These are phyloP conservation scores for Porites divaricata DNA, from an alignment of 92 coral and sea anemone genomes.

Conservation along the genomic window DNA sequence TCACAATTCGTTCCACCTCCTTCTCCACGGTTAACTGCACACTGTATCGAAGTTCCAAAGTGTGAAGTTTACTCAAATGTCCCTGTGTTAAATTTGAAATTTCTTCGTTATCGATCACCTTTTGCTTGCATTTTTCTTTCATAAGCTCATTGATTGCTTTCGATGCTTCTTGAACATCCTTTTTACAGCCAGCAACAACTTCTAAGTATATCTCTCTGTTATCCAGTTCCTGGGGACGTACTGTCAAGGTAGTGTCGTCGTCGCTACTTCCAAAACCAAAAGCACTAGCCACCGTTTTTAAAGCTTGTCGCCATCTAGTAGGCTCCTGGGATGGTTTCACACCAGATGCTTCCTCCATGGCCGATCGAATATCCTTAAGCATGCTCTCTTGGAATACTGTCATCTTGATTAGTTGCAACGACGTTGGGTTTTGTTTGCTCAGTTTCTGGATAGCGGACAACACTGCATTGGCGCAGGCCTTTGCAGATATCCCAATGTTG, in stretches of 20 bases:
- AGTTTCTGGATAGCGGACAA: slow-evolving; percentile 59
- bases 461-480: slow-evolving; percentile 66
- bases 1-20: slow-evolving; percentile 30
- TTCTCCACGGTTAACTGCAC: slow-evolving; percentile 22
- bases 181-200: slow-evolving; percentile 29
- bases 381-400: slow-evolving; percentile 62
- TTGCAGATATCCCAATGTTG: slow-evolving; percentile 47
- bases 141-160: slow-evolving; percentile 40
- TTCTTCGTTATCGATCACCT: slow-evolving; percentile 25
- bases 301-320: neutral
- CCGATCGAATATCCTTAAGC: slow-evolving; percentile 55
- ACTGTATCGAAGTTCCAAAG: slow-evolving; percentile 33
- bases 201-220: neutral
- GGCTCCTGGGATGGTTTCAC: neutral
- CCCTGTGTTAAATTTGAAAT: slow-evolving; percentile 11
- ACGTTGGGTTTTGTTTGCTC: slow-evolving; percentile 38
- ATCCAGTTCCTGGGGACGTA: neutral
- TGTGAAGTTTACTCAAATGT: slow-evolving; percentile 11
- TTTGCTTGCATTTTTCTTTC: slow-evolving; percentile 35
- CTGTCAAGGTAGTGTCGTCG: neutral
- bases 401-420: slow-evolving; percentile 56
- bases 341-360: slow-evolving; percentile 44
- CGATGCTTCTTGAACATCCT: slow-evolving; percentile 28
- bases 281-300: neutral
- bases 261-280: neutral